phyloP scores from a whole-genome alignment of 2,888 invertebrate species.

The Drosophila atroscutellata region DNA sequence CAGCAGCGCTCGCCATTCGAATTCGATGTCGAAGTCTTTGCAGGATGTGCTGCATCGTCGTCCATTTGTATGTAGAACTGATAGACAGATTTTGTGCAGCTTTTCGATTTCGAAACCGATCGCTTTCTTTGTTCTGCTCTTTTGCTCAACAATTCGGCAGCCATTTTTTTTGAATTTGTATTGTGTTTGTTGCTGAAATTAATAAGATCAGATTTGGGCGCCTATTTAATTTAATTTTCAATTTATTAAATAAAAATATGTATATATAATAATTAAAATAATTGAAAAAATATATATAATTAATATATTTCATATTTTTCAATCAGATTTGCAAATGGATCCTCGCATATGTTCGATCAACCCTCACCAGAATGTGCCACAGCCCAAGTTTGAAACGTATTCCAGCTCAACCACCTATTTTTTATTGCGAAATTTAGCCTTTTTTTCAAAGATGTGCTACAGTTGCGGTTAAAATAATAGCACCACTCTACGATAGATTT shows the following conservation, averaged over 20 bases:
- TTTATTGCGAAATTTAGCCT: neutral
- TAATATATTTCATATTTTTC: neutral
- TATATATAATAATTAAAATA: neutral
- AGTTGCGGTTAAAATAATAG: neutral
- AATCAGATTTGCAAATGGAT: neutral
- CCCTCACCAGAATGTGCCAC: neutral
- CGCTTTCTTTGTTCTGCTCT: neutral
- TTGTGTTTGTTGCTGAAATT: neutral
- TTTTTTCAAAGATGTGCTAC: neutral
- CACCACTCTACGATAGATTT: neutral
- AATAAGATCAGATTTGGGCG: neutral
- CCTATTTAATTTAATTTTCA: neutral
- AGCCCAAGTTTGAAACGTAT: neutral
- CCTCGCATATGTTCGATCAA: neutral
- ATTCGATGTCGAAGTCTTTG: neutral
- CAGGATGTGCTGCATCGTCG: neutral
- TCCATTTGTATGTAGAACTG: neutral
- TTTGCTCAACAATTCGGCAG: neutral
- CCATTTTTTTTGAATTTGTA: neutral
- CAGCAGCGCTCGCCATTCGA: slow-evolving; percentile 7
- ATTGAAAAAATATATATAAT: neutral
- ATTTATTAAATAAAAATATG: neutral
- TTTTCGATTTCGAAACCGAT: neutral
- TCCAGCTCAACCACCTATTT: neutral
- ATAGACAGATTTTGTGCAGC: neutral